Evolutionary conservation across 2,888 invertebrate genomes (phyloP).

Genomic region (Hydriomena furcata): DNA sequence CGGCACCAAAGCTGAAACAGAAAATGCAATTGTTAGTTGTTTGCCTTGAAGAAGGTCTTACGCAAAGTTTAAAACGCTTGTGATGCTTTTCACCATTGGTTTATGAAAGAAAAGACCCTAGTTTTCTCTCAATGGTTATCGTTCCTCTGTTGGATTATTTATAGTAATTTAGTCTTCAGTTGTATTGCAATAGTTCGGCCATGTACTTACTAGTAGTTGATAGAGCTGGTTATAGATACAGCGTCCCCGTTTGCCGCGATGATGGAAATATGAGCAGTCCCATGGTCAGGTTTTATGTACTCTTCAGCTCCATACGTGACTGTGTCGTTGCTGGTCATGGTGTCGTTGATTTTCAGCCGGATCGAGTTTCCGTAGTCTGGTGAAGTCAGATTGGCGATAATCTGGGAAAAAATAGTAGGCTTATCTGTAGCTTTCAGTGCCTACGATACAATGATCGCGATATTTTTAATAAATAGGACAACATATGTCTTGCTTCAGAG

Average conservation of each 20-base stretch:
- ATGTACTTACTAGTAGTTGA: conserved; percentile 88
- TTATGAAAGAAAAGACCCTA: too few relatives aligned
- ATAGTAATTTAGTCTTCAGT: too few relatives aligned
- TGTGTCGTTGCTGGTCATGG: conserved; percentile 85
- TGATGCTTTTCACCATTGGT: too few relatives aligned
- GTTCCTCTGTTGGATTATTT: too few relatives aligned
- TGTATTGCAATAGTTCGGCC: neutral
- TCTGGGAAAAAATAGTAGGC: conserved; percentile 58
- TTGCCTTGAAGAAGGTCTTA: too few relatives aligned
- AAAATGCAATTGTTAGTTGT: too few relatives aligned
- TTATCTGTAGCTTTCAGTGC: too few relatives aligned
- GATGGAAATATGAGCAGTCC: conserved; percentile 95
- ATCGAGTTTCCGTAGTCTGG: conserved; percentile 83
- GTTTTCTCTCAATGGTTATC: too few relatives aligned
- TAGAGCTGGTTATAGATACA: conserved; percentile 95
- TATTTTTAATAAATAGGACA: too few relatives aligned
- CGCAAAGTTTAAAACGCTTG: too few relatives aligned
- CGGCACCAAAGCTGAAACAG: conserved; percentile 90
- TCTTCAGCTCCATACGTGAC: conserved; percentile 87
- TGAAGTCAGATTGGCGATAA: conserved; percentile 85
- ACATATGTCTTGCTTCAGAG: too few relatives aligned
- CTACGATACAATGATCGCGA: too few relatives aligned
- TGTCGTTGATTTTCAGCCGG: conserved; percentile 85
- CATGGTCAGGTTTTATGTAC: conserved; percentile 85
- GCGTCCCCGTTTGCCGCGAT: conserved; percentile 94